phyloP scores from a whole-genome alignment of 1,140 invertebrate genomes.

The Periplaneta americana region DNA sequence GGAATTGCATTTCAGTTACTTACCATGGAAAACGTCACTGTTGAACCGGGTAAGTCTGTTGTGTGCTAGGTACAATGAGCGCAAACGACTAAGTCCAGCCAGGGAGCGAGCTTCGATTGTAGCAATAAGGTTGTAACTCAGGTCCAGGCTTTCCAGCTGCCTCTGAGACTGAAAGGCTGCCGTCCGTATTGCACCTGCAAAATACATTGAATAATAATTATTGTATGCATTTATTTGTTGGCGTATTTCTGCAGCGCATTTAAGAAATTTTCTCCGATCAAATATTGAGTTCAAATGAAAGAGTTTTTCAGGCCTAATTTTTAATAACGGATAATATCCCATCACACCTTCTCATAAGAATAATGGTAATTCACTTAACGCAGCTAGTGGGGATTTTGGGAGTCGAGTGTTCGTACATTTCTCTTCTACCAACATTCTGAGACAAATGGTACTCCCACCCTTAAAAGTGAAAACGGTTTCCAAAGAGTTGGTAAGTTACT shows the following conservation, averaged over 20 bases:
- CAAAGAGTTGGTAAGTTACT: too few relatives aligned
- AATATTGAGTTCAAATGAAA: not conserved
- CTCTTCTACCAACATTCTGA: too few relatives aligned
- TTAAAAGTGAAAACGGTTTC: too few relatives aligned
- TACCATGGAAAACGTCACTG: slow-evolving; percentile 72
- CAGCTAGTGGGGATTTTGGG: too few relatives aligned
- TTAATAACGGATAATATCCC: too few relatives aligned
- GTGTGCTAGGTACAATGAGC: slow-evolving; percentile 62
- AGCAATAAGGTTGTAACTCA: slow-evolving; percentile 68
- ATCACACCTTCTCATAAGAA: too few relatives aligned
- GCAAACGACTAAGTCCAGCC: slow-evolving; percentile 54
- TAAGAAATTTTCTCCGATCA: not conserved
- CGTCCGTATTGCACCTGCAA: slow-evolving; percentile 22
- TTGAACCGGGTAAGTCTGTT: slow-evolving; percentile 73
- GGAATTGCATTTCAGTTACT: not conserved
- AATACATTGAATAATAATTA: too few relatives aligned
- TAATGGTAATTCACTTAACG: too few relatives aligned
- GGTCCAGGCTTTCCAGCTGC: slow-evolving; percentile 60
- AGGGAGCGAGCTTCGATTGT: slow-evolving; percentile 69
- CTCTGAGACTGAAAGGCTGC: slow-evolving; percentile 57
- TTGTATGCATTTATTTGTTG: too few relatives aligned
- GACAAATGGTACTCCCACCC: too few relatives aligned
- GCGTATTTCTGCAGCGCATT: too few relatives aligned
- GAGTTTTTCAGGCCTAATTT: not conserved
- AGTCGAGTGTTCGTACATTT: too few relatives aligned